A percentile compares a stretch with the other conserved stretches of the same genome.
These are phyloP conservation scores for Troides oblongomaculatus DNA, from an alignment of 2,888 invertebrate genomes.

Conservation along the genomic window DNA sequence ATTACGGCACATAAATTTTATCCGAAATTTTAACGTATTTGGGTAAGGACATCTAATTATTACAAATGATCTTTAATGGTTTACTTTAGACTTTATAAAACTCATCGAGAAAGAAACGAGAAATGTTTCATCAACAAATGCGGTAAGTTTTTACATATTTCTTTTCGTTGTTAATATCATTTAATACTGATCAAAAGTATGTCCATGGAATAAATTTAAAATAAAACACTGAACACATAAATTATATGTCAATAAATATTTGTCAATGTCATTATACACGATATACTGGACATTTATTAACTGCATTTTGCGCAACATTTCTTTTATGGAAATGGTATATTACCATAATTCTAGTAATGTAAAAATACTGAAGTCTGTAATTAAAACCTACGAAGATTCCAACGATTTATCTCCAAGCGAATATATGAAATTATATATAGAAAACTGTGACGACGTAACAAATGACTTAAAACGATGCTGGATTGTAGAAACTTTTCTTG, in stretches of 20 bases:
- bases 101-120: not conserved
- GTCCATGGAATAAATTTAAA: not conserved
- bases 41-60: not conserved
- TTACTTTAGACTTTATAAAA: not conserved
- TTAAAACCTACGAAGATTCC: constrained; percentile 51
- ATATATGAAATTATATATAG: constrained; percentile 64
- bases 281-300: constrained; percentile 1
- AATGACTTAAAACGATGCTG: constrained; percentile 63
- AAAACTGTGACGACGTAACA: constrained; percentile 57
- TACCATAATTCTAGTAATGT: constrained; percentile 66
- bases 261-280: constrained; percentile 11
- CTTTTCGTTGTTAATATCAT: not conserved
- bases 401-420: constrained; percentile 59
- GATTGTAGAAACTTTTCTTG: constrained; percentile 64
- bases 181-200: not conserved
- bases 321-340: constrained; percentile 60
- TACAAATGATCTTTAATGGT: not conserved
- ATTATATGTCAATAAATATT: not conserved
- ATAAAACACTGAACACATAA: not conserved
- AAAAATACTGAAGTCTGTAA: constrained; percentile 59
- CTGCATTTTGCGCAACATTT: constrained; percentile 28
- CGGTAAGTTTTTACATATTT: not conserved
- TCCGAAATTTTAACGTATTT: not conserved
- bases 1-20: constrained; percentile 16
- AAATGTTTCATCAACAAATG: not conserved